These are phyloP conservation scores for Ammodytes dubius DNA, from an alignment of 2,113 vertebrate genomes.

Conservation along the genomic window DNA sequence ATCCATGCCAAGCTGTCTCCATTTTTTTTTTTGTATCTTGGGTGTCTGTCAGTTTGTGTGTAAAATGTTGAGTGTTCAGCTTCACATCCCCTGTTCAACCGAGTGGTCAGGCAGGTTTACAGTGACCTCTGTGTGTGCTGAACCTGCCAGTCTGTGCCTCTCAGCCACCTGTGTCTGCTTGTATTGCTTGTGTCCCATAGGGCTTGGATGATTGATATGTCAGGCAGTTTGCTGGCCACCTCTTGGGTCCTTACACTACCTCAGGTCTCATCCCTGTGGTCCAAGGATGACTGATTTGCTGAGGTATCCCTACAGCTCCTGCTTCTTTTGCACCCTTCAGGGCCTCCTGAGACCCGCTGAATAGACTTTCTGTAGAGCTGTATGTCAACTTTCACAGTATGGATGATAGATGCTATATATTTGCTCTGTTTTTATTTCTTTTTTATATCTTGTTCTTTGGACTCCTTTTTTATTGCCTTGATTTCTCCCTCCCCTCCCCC, in stretches of 20 bases:
- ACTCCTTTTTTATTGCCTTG: constrained; percentile 32
- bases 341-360: constrained; percentile 44
- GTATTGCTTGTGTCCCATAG: constrained; percentile 55
- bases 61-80: constrained; percentile 16
- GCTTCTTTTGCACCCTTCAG: constrained; percentile 30
- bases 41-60: constrained; percentile 14
- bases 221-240: constrained; percentile 70
- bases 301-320: constrained; percentile 21
- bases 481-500: constrained; percentile 11
- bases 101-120: constrained; percentile 32
- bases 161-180: constrained; percentile 71
- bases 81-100: constrained; percentile 30
- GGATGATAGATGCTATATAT: constrained; percentile 49
- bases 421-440: constrained; percentile 38
- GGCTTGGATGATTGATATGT: constrained; percentile 74
- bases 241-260: constrained; percentile 45
- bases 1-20: constrained; percentile 4
- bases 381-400: constrained; percentile 48
- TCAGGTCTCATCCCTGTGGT: constrained; percentile 62
- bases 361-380: constrained; percentile 32
- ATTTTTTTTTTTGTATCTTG: not conserved
- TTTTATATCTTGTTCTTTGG: constrained; percentile 30
- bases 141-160: constrained; percentile 50
- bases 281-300: constrained; percentile 67
- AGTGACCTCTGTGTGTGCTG: constrained; percentile 47